Conservation (phyloP, 2,797 vertebrate species). For the Coregonus suidteri region DNA sequence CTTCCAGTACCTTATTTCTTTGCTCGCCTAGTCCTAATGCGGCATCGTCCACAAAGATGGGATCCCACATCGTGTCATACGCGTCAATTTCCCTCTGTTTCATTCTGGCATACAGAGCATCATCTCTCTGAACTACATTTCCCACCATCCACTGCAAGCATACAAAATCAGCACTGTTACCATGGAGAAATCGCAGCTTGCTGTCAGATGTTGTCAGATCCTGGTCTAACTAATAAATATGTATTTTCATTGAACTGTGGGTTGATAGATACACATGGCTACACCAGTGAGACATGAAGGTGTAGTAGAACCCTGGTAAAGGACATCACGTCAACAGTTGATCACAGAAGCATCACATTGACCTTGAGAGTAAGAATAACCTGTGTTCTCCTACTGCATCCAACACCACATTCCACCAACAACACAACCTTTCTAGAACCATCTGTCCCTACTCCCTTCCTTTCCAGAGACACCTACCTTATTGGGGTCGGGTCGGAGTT, state of each 20-base stretch:
- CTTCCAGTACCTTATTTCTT: conserved; percentile 86
- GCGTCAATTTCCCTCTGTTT: conserved; percentile 89
- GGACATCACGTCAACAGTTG: conserved; percentile 63
- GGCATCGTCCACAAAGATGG: conserved; percentile 86
- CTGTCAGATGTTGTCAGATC: conserved; percentile 62
- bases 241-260: conserved; percentile 13
- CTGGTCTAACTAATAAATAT: conserved; percentile 49
- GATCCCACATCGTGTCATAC: conserved; percentile 87
- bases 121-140: conserved; percentile 88
- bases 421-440: conserved; percentile 53
- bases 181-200: conserved; percentile 75
- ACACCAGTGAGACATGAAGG: conserved; percentile 62
- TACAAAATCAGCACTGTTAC: conserved; percentile 87
- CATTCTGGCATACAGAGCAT: conserved; percentile 88
- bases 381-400: conserved; percentile 56
- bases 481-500: conserved; percentile 91
- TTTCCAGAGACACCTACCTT: no score
- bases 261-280: conserved; percentile 48
- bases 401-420: conserved; percentile 55
- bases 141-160: conserved; percentile 88
- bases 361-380: conserved; percentile 66
- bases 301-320: conserved; percentile 61
- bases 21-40: conserved; percentile 87
- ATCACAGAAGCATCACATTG: conserved; percentile 68
- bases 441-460: conserved; percentile 9